These are phyloP conservation scores for Xanthia icteritia DNA, from an alignment of 2,888 invertebrate species.

Conservation along the genomic window DNA sequence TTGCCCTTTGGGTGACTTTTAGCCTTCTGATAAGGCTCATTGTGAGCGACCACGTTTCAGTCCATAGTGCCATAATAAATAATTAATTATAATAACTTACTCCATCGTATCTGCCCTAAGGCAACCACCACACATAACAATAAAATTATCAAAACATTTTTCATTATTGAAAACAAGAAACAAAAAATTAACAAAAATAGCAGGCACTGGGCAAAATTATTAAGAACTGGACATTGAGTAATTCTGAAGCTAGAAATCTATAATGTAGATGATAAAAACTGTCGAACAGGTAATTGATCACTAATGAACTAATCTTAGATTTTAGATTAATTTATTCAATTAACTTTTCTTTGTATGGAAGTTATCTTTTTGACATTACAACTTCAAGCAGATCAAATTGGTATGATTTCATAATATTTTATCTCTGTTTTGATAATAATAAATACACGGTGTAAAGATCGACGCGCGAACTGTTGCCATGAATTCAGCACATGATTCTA, in stretches of 20 bases:
- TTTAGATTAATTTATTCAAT: background rate
- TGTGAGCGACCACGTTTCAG: too few species aligned
- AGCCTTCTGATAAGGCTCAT: too few species aligned
- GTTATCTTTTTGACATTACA: conserved; percentile 31
- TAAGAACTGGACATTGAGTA: background rate
- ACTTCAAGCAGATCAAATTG: background rate
- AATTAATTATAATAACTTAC: conserved; percentile 30
- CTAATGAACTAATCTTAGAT: conserved; percentile 18
- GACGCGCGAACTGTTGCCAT: background rate
- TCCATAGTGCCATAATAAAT: background rate
- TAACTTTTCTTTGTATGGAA: background rate
- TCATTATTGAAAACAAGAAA: conserved; percentile 1
- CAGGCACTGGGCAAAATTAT: background rate
- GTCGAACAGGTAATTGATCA: conserved; percentile 5
- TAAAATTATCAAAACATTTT: conserved; percentile 25
- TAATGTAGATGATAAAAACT: conserved; percentile 18
- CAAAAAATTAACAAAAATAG: background rate
- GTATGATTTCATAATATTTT: background rate
- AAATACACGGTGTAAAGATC: background rate
- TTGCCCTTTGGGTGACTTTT: too few species aligned
- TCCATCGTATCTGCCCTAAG: conserved; percentile 34
- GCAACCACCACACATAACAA: conserved; percentile 10
- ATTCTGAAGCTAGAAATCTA: background rate
- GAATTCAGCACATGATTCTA: background rate
- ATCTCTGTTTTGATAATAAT: conserved; percentile 11